Base-by-base conservation (phyloP, 2,888 invertebrate genomes). In the Apocheima hispidaria region DNA sequence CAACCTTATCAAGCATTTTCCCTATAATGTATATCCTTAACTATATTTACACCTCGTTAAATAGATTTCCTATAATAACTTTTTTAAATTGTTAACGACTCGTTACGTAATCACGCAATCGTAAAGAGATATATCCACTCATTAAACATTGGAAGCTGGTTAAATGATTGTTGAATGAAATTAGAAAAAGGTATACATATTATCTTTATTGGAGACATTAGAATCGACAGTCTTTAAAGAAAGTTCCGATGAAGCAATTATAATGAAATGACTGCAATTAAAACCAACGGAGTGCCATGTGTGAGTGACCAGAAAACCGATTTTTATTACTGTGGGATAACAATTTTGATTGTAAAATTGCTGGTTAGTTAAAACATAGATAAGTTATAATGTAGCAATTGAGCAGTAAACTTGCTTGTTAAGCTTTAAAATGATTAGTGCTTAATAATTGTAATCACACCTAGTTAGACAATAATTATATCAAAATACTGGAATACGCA, bases 271-370 rank as follows among this genome's bases (percentile, higher is more conserved):
- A 59, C 79, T 72, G 84, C 84, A 90, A 92, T 92, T 90, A 91
- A 88, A 90, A 80, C 79, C 81, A 85, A 87, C 87, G 78, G 81
- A 87, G 84, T 84, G 84, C 83, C 83, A 84, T 83, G 83, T 85
- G 82, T 83, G 84, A 81, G 78, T 77, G 81, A 78, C 78, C 80
- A 81, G 75, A 69, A 66, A 79, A 78, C 75, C 71, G 70, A 70
- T 82, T 88, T 86, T 55, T 87, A 90, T 91, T 83, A 81, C 85
- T 88, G 90, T 90, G 90, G 87, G 92, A 91, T 82, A 87, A 88
- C 88, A 81, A 88, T 83, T 79, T 78, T 83, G 81, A 88, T 89
- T 83, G 86, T 86, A 81, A 85, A 80, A 79, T 78, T 77, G 78
- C 74, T 83, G 71, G 85, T 87, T 86, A 82, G 85, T 85, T 81